phyloP scores from a whole-genome alignment of 2,113 vertebrate genomes.

The Campylomormyrus numenius region DNA sequence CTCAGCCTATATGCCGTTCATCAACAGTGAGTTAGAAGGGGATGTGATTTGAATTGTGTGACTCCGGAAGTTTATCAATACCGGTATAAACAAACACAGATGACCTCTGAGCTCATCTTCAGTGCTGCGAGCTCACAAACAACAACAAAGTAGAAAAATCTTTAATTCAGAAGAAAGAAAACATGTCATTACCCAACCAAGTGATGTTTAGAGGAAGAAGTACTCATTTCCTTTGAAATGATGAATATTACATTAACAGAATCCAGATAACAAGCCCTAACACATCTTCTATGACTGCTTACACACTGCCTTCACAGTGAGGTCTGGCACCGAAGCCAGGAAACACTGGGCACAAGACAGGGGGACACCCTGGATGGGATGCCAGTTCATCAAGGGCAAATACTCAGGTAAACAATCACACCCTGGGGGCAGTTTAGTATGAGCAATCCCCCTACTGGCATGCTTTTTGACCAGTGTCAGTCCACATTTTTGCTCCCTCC shows the following conservation, averaged over 20 bases:
- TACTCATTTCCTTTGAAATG: neutral
- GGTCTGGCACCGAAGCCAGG: neutral
- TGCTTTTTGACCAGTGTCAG: neutral
- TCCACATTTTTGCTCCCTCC: neutral
- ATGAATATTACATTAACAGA: neutral
- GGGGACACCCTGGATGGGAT: neutral
- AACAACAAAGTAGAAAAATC: neutral
- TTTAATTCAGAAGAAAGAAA: neutral
- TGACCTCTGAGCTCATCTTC: neutral
- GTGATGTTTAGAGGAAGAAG: neutral
- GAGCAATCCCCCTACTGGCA: neutral
- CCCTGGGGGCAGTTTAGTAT: neutral
- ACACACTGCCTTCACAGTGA: neutral
- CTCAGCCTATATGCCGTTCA: neutral
- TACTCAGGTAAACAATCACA: neutral
- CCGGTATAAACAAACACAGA: neutral
- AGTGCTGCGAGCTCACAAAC: neutral
- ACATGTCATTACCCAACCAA: neutral
- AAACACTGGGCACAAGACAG: neutral
- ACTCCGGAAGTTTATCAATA: neutral
- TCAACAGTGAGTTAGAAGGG: neutral
- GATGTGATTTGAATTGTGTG: neutral
- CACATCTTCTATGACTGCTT: neutral
- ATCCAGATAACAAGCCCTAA: neutral
- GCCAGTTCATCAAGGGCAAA: neutral